Conservation (phyloP, 2,888 invertebrate species). For the Andricus curvator region DNA sequence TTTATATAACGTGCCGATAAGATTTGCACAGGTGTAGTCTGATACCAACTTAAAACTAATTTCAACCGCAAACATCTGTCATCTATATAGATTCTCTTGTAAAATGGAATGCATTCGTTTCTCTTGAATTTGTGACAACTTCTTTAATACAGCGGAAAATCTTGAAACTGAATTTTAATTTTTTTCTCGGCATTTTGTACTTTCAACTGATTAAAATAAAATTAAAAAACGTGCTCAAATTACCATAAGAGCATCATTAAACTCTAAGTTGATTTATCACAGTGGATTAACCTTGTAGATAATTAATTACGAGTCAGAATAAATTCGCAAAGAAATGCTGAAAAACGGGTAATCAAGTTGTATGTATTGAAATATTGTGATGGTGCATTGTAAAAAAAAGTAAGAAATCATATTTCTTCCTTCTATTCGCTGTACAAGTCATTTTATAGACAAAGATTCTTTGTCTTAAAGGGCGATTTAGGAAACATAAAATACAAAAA, state of each 20-base stretch:
- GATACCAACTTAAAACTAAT: background rate
- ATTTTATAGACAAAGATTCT: constrained; percentile 3
- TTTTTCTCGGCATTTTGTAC: background rate
- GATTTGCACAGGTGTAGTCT: constrained; percentile 27
- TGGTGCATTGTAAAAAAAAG: background rate
- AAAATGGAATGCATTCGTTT: background rate
- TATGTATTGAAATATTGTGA: background rate
- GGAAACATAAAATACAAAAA: background rate
- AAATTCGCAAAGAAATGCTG: background rate
- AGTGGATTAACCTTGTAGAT: background rate
- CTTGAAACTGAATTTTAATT: no score
- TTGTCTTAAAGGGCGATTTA: background rate
- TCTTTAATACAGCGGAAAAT: background rate
- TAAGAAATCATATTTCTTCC: background rate
- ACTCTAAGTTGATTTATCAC: background rate
- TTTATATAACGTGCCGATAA: constrained; percentile 23
- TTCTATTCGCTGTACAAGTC: background rate
- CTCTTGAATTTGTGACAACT: background rate
- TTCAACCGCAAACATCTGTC: background rate
- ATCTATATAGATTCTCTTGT: background rate
- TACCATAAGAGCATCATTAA: background rate
- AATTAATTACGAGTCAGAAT: background rate
- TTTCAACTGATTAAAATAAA: background rate
- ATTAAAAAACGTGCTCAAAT: background rate
- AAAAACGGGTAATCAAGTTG: background rate